Evolutionary conservation across 2,888 invertebrate genomes (phyloP).

Genomic region (Latheticus oryzae): DNA sequence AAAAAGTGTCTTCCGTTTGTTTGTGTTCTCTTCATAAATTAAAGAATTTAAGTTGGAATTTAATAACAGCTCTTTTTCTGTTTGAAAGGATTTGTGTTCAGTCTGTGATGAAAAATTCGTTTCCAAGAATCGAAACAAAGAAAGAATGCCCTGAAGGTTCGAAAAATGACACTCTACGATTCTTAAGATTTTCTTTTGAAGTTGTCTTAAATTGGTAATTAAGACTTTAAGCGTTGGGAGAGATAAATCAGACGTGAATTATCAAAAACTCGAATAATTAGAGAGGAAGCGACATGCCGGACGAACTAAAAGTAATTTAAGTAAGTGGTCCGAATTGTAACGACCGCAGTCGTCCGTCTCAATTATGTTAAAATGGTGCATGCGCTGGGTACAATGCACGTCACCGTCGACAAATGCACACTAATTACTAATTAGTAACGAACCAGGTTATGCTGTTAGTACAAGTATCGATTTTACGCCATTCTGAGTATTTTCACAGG

Average conservation of each 20-base stretch:
- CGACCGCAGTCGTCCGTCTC: conserved; percentile 5
- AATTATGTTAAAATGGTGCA: conserved; percentile 19
- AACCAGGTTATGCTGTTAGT: conserved; percentile 22
- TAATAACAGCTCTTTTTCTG: no score
- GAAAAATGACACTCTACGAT: no score
- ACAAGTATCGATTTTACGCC: conserved; percentile 34
- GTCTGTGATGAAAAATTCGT: no score
- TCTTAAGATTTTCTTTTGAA: no score
- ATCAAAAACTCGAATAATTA: conserved; percentile 12
- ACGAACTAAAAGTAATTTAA: conserved; percentile 8
- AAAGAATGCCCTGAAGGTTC: no score
- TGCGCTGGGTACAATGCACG: conserved; percentile 23
- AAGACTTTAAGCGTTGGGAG: no score
- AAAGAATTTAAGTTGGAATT: no score
- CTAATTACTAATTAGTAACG: conserved; percentile 35
- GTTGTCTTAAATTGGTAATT: no score
- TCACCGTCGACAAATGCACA: conserved; percentile 36
- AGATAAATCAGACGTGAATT: conserved; percentile 8
- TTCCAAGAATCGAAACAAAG: no score
- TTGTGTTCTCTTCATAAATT: no score
- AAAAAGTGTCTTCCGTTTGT: no score
- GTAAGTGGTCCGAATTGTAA: conserved; percentile 9
- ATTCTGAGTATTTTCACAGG: conserved; percentile 16
- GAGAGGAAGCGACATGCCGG: not conserved
- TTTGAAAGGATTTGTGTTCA: no score